A percentile compares a stretch with the other conserved stretches of the same genome.
These are phyloP conservation scores for Andrena marginata DNA, from an alignment of 2,888 invertebrate species.

Conservation along the genomic window DNA sequence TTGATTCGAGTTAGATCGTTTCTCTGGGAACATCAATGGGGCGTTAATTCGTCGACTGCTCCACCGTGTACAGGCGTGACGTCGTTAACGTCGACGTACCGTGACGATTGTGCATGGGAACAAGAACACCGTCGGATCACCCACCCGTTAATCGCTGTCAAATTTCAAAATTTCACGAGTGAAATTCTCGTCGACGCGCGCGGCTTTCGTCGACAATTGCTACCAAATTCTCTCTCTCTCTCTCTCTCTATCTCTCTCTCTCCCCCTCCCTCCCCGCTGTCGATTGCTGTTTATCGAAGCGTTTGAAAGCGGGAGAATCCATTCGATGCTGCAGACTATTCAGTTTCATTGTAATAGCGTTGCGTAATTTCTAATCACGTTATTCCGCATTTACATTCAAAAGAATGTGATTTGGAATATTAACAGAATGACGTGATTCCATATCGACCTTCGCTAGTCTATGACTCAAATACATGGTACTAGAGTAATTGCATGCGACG, in stretches of 20 bases:
- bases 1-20: conserved; percentile 65
- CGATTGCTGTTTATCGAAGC: neutral
- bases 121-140: conserved; percentile 61
- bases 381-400: neutral
- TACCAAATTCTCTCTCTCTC: conserved; percentile 1
- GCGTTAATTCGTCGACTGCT: conserved; percentile 70
- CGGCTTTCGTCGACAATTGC: conserved; percentile 22
- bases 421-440: neutral
- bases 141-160: conserved; percentile 65
- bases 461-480: no score
- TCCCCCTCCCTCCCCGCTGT: neutral
- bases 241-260: neutral
- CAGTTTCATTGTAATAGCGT: neutral
- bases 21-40: conserved; percentile 67
- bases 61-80: conserved; percentile 58
- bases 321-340: neutral
- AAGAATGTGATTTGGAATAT: neutral
- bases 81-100: conserved; percentile 68
- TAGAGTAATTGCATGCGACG: no score
- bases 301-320: neutral
- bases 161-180: conserved; percentile 57
- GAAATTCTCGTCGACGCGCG: conserved; percentile 18
- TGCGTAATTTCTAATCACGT: neutral
- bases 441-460: neutral
- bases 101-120: conserved; percentile 64